Percentiles rank a stretch among this genome's conserved stretches.
Evolutionary conservation across 2,797 vertebrate genomes (phyloP).

Genomic region (Acrocephalus scirpaceus): DNA sequence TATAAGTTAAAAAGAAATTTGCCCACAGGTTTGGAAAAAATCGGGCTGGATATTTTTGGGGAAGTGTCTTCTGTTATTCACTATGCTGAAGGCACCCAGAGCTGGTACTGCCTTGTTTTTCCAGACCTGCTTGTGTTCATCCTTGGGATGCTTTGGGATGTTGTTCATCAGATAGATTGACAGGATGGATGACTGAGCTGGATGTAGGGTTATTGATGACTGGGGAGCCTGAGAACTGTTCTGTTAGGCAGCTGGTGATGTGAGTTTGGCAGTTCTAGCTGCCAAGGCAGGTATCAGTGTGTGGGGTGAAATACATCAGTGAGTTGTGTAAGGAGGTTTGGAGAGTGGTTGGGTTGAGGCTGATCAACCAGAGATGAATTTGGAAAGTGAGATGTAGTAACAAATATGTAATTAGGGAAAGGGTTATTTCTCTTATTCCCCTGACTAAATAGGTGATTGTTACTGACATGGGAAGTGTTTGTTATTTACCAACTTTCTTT

Average conservation of each 20-base stretch:
- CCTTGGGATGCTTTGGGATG: background rate
- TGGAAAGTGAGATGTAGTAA: background rate
- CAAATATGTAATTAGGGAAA: background rate
- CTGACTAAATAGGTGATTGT: background rate
- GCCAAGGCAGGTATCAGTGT: background rate
- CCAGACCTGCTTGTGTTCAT: background rate
- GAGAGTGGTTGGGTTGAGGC: background rate
- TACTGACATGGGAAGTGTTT: background rate
- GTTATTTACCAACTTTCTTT: background rate
- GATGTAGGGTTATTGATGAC: background rate
- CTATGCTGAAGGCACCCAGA: background rate
- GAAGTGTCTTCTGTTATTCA: background rate
- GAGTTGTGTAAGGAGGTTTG: background rate
- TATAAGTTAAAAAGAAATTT: background rate
- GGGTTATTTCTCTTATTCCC: background rate
- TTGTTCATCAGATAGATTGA: background rate
- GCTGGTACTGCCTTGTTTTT: background rate
- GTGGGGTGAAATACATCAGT: background rate
- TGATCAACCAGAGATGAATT: background rate
- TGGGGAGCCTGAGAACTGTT: background rate
- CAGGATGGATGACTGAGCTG: background rate
- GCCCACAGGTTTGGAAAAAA: background rate
- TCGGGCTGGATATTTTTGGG: background rate
- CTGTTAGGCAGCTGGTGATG: background rate
- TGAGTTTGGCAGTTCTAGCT: background rate